These are phyloP conservation scores for Azorinus chamasolen DNA, from an alignment of 2,888 invertebrate genomes.

Conservation along the genomic window DNA sequence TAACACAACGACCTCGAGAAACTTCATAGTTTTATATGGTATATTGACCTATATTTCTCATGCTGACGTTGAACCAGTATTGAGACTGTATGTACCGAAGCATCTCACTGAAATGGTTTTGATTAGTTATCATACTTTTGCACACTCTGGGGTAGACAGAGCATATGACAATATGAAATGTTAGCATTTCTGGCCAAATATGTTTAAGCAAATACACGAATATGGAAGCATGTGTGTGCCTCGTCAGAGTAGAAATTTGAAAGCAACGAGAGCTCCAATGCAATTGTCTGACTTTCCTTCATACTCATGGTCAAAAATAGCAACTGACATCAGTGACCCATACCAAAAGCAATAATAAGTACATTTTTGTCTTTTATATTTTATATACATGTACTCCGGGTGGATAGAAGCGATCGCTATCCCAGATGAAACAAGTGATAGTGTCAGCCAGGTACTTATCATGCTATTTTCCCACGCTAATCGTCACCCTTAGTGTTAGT, in stretches of 20 bases:
- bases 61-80: slow-evolving; percentile 1
- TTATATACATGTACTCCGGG: slow-evolving; percentile 38
- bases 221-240: slow-evolving; percentile 22
- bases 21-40: slow-evolving; percentile 2
- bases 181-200: slow-evolving; percentile 55
- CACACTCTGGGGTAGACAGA: slow-evolving; percentile 49
- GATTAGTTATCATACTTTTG: slow-evolving; percentile 36
- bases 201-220: slow-evolving; percentile 46
- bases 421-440: slow-evolving; percentile 41
- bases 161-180: slow-evolving; percentile 33
- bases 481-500: slow-evolving; percentile 31
- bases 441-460: slow-evolving; percentile 44
- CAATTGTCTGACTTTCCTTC: slow-evolving; percentile 47
- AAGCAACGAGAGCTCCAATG: slow-evolving; percentile 22
- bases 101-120: slow-evolving; percentile 4
- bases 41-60: slow-evolving; percentile 5
- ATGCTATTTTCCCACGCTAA: slow-evolving; percentile 52
- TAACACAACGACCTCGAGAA: neutral
- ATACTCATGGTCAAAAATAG: slow-evolving; percentile 32
- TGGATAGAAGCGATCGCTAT: slow-evolving; percentile 54
- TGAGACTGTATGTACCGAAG: slow-evolving; percentile 5
- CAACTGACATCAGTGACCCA: slow-evolving; percentile 34
- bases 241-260: slow-evolving; percentile 35
- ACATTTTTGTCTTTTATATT: slow-evolving; percentile 37
- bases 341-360: slow-evolving; percentile 37